A percentile compares a stretch with the other conserved stretches of the same genome.
Conservation (phyloP, 2,113 vertebrate species). For the Cyphomyrus plagiostoma region DNA sequence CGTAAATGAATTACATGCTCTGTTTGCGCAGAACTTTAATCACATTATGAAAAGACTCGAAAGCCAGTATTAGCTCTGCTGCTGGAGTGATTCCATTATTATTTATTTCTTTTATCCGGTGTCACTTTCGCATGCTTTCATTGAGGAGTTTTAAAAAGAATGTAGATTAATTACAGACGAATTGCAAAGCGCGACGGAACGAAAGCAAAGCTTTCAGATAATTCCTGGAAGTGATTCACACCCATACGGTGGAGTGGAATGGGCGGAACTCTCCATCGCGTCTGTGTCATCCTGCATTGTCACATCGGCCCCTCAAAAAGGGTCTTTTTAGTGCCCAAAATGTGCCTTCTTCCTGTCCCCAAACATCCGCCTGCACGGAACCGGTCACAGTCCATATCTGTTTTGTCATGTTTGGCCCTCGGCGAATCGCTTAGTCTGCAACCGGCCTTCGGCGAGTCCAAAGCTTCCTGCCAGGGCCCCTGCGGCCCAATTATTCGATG, state of each 20-base stretch:
- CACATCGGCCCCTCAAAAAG: not conserved
- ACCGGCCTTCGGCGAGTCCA: not conserved
- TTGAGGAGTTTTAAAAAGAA: slow-evolving; percentile 12
- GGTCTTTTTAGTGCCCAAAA: not conserved
- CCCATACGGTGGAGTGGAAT: not conserved
- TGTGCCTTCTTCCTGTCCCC: too few species aligned
- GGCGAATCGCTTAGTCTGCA: not conserved
- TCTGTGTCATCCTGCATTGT: not conserved
- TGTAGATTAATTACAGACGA: not conserved
- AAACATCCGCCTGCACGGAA: not conserved
- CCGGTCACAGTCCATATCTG: not conserved
- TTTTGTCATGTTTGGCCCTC: not conserved
- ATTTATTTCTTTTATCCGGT: slow-evolving; percentile 14
- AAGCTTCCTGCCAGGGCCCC: not conserved
- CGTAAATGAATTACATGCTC: slow-evolving; percentile 61
- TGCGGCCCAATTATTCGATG: not conserved
- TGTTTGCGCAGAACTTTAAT: slow-evolving; percentile 58
- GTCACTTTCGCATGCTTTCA: slow-evolving; percentile 6
- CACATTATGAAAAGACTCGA: slow-evolving; percentile 52
- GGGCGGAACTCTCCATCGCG: not conserved
- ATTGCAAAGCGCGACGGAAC: not conserved
- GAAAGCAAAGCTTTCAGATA: not conserved
- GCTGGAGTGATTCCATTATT: slow-evolving; percentile 22
- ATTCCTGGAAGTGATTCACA: not conserved
- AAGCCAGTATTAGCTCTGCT: slow-evolving; percentile 36